Conservation (phyloP, 2,797 vertebrate genomes). For the Setipinna tenuifilis region DNA sequence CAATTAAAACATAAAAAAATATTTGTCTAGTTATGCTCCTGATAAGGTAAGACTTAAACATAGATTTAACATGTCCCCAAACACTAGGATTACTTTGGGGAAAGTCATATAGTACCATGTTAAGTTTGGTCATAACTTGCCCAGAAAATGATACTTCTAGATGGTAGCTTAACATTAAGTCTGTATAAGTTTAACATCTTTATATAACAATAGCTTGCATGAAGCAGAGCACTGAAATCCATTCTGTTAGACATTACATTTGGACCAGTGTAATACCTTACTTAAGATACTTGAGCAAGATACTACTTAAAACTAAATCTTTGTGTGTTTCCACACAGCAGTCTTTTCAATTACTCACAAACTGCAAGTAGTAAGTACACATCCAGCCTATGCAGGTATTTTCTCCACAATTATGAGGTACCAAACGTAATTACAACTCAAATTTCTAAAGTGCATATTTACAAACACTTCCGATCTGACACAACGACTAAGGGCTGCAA, state of each 20-base stretch:
- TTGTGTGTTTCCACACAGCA: not conserved
- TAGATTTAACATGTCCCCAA: not conserved
- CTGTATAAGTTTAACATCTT: not conserved
- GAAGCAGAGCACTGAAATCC: not conserved
- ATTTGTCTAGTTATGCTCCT: not conserved
- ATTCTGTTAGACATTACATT: not conserved
- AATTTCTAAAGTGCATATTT: slow-evolving; percentile 22
- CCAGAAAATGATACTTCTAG: not conserved
- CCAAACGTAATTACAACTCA: not conserved
- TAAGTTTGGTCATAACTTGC: not conserved
- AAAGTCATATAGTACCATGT: slow-evolving; percentile 7
- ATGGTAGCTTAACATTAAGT: not conserved
- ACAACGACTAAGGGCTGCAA: not conserved
- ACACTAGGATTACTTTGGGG: not conserved
- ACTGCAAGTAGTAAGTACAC: slow-evolving; percentile 21
- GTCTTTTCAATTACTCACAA: slow-evolving; percentile 17
- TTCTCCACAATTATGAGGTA: slow-evolving; percentile 15
- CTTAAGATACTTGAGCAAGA: slow-evolving; percentile 28
- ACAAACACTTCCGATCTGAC: not conserved
- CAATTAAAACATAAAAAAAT: not conserved
- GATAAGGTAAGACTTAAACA: slow-evolving; percentile 1
- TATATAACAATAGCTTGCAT: not conserved
- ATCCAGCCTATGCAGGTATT: slow-evolving; percentile 12
- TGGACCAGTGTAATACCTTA: slow-evolving; percentile 17
- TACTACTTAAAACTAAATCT: slow-evolving; percentile 20